Conservation (phyloP, 2,888 invertebrate genomes). For the Tricholauxania praeusta region DNA sequence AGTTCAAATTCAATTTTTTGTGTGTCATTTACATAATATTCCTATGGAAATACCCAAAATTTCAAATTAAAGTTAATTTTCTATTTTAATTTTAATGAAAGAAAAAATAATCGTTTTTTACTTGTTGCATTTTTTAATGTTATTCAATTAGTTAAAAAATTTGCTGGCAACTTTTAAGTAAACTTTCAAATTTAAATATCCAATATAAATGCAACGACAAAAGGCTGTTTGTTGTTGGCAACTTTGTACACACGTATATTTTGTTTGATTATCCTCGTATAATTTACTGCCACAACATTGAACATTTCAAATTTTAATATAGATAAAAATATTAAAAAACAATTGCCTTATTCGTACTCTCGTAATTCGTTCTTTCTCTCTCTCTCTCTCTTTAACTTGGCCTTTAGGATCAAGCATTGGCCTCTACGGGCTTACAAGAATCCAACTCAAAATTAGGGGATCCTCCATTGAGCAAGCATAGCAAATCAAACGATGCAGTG, state of each 20-base stretch:
- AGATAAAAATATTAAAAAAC: conserved; percentile 2
- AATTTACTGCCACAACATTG: background rate
- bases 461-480: conserved; percentile 36
- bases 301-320: conserved; percentile 2
- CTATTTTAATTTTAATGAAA: too few species aligned
- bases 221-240: background rate
- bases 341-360: conserved; percentile 21
- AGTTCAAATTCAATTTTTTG: too few species aligned
- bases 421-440: conserved; percentile 53
- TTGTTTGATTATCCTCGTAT: conserved; percentile 25
- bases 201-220: background rate
- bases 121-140: conserved; percentile 5
- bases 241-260: conserved; percentile 28
- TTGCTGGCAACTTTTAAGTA: background rate
- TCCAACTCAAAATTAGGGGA: conserved; percentile 39
- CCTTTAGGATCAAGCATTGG: conserved; percentile 54
- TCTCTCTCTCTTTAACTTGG: conserved; percentile 31
- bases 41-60: too few species aligned
- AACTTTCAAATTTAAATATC: background rate
- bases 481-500: conserved; percentile 37
- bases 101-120: background rate
- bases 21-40: too few species aligned
- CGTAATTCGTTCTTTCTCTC: conserved; percentile 35
- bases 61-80: too few species aligned
- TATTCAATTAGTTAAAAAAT: background rate